These are phyloP conservation scores for Lipophrys pholis DNA, from an alignment of 2,113 vertebrate species.

Conservation along the genomic window DNA sequence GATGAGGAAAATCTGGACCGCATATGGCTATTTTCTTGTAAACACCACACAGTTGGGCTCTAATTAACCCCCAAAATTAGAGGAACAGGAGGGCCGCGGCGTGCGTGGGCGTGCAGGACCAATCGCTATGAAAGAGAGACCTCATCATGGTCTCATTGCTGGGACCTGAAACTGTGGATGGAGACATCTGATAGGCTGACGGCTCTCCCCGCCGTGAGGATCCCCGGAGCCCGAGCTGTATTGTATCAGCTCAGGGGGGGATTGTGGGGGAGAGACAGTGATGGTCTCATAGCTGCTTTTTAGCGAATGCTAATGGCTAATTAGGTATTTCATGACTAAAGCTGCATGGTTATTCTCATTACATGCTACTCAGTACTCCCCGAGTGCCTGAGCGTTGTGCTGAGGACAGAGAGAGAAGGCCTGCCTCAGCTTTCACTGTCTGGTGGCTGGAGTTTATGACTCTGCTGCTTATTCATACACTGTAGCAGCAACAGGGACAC, in stretches of 20 bases:
- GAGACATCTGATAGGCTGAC: conserved; percentile 61
- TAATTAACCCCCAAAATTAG: conserved; percentile 83
- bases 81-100: conserved; percentile 70
- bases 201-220: conserved; percentile 8
- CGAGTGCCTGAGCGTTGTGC: conserved; percentile 42
- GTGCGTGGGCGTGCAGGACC: conserved; percentile 69
- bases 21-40: conserved; percentile 80
- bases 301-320: conserved; percentile 72
- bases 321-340: conserved; percentile 71
- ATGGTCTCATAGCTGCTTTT: conserved; percentile 62
- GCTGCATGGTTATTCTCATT: conserved; percentile 65
- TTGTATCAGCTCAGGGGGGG: conserved; percentile 45
- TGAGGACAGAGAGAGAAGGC: conserved; percentile 16
- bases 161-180: conserved; percentile 43
- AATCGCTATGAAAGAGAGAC: conserved; percentile 17
- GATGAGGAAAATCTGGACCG: conserved; percentile 68
- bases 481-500: too few species aligned
- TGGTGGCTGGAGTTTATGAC: conserved; percentile 7
- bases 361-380: conserved; percentile 67
- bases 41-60: conserved; percentile 79
- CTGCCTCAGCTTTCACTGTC: conserved; percentile 1
- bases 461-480: conserved; percentile 21
- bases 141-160: conserved; percentile 44
- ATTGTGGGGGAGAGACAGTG: conserved; percentile 46
- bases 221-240: conserved; percentile 32